A percentile compares a stretch with the other conserved stretches of the same genome.
Conservation (phyloP, 2,888 invertebrate genomes). For the Seira sanloemensis region DNA sequence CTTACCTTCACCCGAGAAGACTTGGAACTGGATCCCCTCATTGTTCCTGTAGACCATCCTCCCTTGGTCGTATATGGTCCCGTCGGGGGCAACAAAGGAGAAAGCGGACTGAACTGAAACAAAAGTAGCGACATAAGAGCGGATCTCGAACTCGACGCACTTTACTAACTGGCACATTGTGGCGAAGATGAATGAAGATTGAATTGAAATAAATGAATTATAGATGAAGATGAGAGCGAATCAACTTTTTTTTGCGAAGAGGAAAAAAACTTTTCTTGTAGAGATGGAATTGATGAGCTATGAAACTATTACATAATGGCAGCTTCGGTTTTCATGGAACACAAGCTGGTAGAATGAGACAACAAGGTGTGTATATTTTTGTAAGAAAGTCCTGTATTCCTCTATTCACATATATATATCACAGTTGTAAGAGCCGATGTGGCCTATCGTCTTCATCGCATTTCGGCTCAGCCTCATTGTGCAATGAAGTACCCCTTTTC, state of each 20-base stretch:
- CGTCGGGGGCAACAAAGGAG: constrained; percentile 63
- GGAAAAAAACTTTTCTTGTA: constrained; percentile 26
- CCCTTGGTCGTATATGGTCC: constrained; percentile 56
- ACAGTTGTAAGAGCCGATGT: constrained; percentile 15
- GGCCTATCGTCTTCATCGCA: too few relatives aligned
- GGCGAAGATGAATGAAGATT: constrained; percentile 41
- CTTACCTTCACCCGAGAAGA: constrained; percentile 66
- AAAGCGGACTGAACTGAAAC: constrained; percentile 66
- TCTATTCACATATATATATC: constrained; percentile 22
- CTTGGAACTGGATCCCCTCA: constrained; percentile 57
- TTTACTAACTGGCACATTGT: constrained; percentile 68
- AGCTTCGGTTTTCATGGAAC: not conserved
- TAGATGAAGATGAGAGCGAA: not conserved
- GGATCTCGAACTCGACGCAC: constrained; percentile 68
- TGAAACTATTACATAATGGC: too few relatives aligned
- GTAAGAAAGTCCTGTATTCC: too few relatives aligned
- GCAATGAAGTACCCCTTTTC: too few relatives aligned
- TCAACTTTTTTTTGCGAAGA: too few relatives aligned
- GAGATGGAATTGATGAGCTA: too few relatives aligned
- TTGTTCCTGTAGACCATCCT: constrained; percentile 66
- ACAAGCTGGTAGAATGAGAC: constrained; percentile 4
- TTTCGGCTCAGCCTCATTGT: too few relatives aligned
- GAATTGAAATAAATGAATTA: constrained; percentile 39
- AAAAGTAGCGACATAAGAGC: constrained; percentile 68
- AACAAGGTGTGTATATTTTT: constrained; percentile 13